A percentile compares a stretch with the other conserved stretches of the same genome.
These are phyloP conservation scores for Dasypogon diadema DNA, from an alignment of 2,888 invertebrate species.

Conservation along the genomic window DNA sequence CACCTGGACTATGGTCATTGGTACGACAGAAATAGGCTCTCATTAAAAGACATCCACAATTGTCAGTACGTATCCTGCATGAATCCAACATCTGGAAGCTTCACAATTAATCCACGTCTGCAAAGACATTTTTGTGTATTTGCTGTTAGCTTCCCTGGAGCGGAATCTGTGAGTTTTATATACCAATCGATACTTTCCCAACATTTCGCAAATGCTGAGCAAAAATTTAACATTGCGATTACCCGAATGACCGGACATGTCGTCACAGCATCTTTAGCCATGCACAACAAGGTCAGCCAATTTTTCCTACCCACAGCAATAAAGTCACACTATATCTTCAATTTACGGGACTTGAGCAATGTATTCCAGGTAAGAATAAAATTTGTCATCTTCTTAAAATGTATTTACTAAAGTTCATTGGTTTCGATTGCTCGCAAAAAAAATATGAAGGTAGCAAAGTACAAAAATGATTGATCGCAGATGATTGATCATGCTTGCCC, in stretches of 20 bases:
- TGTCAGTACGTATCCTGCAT: slow-evolving; percentile 97
- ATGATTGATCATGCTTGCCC: too few species aligned
- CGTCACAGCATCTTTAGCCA: slow-evolving; percentile 83
- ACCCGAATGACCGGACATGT: slow-evolving; percentile 78
- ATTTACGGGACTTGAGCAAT: slow-evolving; percentile 93
- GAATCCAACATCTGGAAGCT: slow-evolving; percentile 98
- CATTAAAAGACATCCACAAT: slow-evolving; percentile 94
- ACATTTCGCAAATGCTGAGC: slow-evolving; percentile 84
- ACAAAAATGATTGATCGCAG: too few species aligned
- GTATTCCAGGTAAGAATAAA: slow-evolving; percentile 82
- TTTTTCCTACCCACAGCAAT: slow-evolving; percentile 95
- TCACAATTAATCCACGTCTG: slow-evolving; percentile 94
- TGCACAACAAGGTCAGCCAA: slow-evolving; percentile 88
- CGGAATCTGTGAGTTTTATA: slow-evolving; percentile 87
- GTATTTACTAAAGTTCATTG: too few species aligned
- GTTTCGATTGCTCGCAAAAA: too few species aligned
- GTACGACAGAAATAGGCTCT: slow-evolving; percentile 89
- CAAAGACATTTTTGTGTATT: slow-evolving; percentile 92
- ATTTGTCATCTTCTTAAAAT: too few species aligned
- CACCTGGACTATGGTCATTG: slow-evolving; percentile 97
- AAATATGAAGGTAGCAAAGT: too few species aligned
- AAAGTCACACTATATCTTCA: slow-evolving; percentile 97
- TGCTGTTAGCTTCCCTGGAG: slow-evolving; percentile 83
- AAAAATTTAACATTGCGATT: slow-evolving; percentile 80
- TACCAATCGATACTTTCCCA: slow-evolving; percentile 90